These are phyloP conservation scores for Ochotona princeps DNA, from an alignment of 2,113 vertebrate species.

Conservation along the genomic window DNA sequence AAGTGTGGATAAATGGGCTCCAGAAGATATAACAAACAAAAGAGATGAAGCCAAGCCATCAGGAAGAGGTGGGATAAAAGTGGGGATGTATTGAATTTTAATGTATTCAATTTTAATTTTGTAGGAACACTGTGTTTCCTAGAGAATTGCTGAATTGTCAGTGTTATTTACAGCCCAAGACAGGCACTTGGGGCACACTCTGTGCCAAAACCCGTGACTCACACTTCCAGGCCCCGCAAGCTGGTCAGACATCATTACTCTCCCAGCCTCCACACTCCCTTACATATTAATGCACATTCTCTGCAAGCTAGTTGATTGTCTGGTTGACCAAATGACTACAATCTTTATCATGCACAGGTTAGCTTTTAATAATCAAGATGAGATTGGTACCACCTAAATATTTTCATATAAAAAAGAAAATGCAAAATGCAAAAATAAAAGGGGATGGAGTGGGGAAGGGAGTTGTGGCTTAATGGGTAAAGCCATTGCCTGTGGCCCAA, in stretches of 20 bases:
- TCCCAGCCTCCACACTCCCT: neutral
- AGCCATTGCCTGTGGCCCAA: too few relatives aligned
- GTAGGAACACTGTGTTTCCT: constrained; percentile 65
- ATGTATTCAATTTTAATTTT: constrained; percentile 43
- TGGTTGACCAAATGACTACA: constrained; percentile 8
- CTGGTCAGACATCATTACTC: neutral
- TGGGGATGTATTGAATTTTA: constrained; percentile 21
- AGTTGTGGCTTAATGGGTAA: too few relatives aligned
- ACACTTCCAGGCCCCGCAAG: constrained; percentile 45
- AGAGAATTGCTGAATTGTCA: constrained; percentile 23
- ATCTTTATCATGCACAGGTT: neutral
- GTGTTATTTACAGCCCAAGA: constrained; percentile 32
- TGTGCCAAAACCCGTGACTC: constrained; percentile 54
- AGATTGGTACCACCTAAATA: neutral
- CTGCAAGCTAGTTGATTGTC: neutral
- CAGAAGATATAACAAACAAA: neutral
- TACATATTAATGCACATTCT: neutral
- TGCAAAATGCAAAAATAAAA: too few relatives aligned
- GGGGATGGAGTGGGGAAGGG: too few relatives aligned
- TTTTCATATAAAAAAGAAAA: constrained; percentile 46
- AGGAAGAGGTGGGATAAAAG: neutral
- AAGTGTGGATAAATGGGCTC: constrained; percentile 33
- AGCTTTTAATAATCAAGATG: neutral
- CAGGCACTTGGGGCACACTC: neutral
- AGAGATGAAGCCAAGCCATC: constrained; percentile 8